Base-by-base conservation (phyloP, 2,113 vertebrate genomes). In the Psettodes erumei region DNA sequence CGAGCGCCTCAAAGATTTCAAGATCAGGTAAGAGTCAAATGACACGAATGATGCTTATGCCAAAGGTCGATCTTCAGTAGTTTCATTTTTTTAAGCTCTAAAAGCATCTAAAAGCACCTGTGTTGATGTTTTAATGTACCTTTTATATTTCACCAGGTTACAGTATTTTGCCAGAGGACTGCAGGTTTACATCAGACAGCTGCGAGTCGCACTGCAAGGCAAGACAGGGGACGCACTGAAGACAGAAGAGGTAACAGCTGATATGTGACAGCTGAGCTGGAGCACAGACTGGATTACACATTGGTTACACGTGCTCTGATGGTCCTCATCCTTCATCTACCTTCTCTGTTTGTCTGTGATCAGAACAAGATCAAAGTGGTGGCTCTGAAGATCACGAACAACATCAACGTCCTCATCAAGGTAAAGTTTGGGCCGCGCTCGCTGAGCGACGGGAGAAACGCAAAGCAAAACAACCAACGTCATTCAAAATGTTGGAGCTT, bases 321-420 rank as follows among this genome's bases (percentile, higher is more conserved):
- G n/a, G n/a, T n/a, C n/a, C n/a, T n/a, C n/a, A n/a, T n/a, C n/a
- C n/a, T n/a, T n/a, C n/a, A 19, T 62, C 28, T 28, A 32, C 60
- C 42, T 16, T 53, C 0, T 42, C 64, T 71, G 74, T 67, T 71
- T 37, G 19, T 73, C n/a, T 74, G 18, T 74, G 89, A 78, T 28
- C 90, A 99, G 98, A 99, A 99, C 92, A 99, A 99, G 93, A 99
- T 99, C 81, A 99, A 99, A 94, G 98, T 99, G 66, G 98, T 99
- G 88, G 98, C 98, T 65, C 92, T 99, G 85, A 99, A 99, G 95
- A 99, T 99, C 92, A 99, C 98, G 55, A 99, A 98, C 91, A 99
- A 99, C 90, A 99, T 99, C 79, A 99, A 99, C 60, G 93, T 99
- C 90, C 95, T 99, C 88, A 99, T 99, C 88, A 99, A 99, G 96